phyloP scores from a whole-genome alignment of 2,113 vertebrate genomes.

The Archocentrus centrarchus region DNA sequence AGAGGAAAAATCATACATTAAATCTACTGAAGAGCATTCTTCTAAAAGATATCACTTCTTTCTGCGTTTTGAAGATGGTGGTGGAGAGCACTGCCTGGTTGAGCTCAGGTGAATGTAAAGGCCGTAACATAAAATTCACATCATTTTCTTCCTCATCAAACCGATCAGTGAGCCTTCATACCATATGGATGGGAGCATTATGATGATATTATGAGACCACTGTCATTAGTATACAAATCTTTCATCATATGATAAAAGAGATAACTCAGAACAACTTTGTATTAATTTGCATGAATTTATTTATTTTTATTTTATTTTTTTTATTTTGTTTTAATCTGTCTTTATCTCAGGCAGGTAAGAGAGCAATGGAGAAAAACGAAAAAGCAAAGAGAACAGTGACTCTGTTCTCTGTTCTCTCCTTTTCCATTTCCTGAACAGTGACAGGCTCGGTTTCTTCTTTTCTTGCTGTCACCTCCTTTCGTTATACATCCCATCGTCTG shows the following conservation, averaged over 20 bases:
- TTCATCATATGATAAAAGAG: not conserved
- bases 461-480: conserved; percentile 1
- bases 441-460: not conserved
- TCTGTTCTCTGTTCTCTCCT: not conserved
- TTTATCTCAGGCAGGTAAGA: not conserved
- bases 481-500: conserved; percentile 10
- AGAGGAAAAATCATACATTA: too few relatives aligned
- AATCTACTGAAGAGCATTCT: too few relatives aligned
- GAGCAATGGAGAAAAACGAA: not conserved
- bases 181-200: not conserved
- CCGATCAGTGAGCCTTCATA: not conserved
- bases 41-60: not conserved
- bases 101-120: not conserved
- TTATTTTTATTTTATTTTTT: not conserved
- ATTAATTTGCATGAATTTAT: not conserved
- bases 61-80: not conserved
- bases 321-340: not conserved
- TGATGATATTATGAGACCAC: not conserved
- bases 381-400: not conserved
- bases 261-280: not conserved
- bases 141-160: not conserved
- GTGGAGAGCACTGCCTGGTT: not conserved
- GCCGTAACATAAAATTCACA: not conserved
- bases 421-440: not conserved
- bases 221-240: not conserved